phyloP scores from a whole-genome alignment of 2,797 vertebrate genomes.

The Sebastes hubbsi region DNA sequence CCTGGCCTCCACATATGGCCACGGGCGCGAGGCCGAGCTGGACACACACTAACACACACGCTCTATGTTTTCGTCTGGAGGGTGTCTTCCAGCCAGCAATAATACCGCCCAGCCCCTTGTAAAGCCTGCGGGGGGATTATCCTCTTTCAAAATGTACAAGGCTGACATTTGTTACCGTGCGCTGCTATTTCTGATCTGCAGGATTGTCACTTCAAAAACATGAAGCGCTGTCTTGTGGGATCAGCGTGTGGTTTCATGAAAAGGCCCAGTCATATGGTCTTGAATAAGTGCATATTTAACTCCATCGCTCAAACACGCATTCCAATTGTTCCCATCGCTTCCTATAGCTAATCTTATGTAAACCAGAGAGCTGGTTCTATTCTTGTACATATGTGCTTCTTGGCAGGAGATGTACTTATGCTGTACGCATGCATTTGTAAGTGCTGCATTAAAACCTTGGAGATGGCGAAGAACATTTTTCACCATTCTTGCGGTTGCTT shows the following conservation, averaged over 20 bases:
- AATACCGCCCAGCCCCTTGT: conserved; percentile 28
- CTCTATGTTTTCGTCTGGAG: conserved; percentile 37
- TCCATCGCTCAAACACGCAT: conserved; percentile 2
- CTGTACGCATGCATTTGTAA: background rate
- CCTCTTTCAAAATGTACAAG: conserved; percentile 53
- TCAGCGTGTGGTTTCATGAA: conserved; percentile 19
- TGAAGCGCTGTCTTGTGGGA: background rate
- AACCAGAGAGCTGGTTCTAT: conserved; percentile 8
- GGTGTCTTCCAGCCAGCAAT: conserved; percentile 40
- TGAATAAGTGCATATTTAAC: conserved; percentile 5
- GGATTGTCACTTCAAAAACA: conserved; percentile 29
- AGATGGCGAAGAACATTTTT: background rate
- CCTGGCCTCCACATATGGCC: conserved; percentile 64
- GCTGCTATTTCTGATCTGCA: conserved; percentile 30
- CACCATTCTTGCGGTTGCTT: conserved; percentile 4
- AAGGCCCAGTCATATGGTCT: conserved; percentile 1
- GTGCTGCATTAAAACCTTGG: background rate
- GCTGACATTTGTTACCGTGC: conserved; percentile 38
- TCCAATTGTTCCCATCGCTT: conserved; percentile 7
- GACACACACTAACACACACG: conserved; percentile 23
- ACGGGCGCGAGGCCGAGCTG: conserved; percentile 15
- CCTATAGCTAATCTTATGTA: background rate
- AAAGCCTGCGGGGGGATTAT: conserved; percentile 56
- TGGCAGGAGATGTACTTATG: background rate
- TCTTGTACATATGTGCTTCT: conserved; percentile 6